Evolutionary conservation across 1,140 invertebrate species (phyloP).

Genomic region (Drosophila persimilis): DNA sequence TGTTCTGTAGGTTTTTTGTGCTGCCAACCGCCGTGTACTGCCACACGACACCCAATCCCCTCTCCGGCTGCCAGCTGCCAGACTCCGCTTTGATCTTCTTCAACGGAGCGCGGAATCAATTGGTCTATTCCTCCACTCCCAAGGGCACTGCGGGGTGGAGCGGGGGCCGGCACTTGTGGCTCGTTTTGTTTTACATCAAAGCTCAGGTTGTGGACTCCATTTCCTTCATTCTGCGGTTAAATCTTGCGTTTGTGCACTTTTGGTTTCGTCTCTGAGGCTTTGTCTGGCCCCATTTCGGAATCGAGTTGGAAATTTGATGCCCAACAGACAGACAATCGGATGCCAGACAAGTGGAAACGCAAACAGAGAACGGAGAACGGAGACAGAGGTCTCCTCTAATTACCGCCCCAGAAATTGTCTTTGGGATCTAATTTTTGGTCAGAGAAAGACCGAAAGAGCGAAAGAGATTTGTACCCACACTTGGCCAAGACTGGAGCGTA

Average conservation of each 20-base stretch:
- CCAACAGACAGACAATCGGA: slow-evolving; percentile 26
- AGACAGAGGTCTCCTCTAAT: slow-evolving; percentile 40
- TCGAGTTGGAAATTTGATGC: slow-evolving; percentile 60
- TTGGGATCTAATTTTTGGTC: slow-evolving; percentile 46
- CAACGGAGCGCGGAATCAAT: slow-evolving; percentile 77
- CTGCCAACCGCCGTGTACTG: slow-evolving; percentile 45
- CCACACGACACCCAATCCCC: slow-evolving; percentile 54
- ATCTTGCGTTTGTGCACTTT: slow-evolving; percentile 45
- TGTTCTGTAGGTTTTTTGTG: background rate
- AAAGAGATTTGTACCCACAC: slow-evolving; percentile 40
- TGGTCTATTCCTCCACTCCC: slow-evolving; percentile 61
- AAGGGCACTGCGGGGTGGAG: slow-evolving; percentile 10
- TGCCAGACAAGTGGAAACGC: slow-evolving; percentile 45
- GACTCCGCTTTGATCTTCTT: slow-evolving; percentile 72
- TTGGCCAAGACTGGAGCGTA: background rate
- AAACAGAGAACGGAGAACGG: slow-evolving; percentile 13
- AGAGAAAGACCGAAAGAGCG: background rate
- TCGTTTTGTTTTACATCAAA: slow-evolving; percentile 75
- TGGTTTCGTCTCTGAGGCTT: slow-evolving; percentile 28
- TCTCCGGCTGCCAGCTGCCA: slow-evolving; percentile 8
- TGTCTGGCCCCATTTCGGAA: slow-evolving; percentile 58
- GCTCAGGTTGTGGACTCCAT: slow-evolving; percentile 37
- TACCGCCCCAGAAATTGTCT: slow-evolving; percentile 50
- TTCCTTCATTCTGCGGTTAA: slow-evolving; percentile 45
- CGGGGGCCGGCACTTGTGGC: slow-evolving; percentile 12